Evolutionary conservation across 2,888 invertebrate species (phyloP).

Genomic region (Drosophila acutilabella): DNA sequence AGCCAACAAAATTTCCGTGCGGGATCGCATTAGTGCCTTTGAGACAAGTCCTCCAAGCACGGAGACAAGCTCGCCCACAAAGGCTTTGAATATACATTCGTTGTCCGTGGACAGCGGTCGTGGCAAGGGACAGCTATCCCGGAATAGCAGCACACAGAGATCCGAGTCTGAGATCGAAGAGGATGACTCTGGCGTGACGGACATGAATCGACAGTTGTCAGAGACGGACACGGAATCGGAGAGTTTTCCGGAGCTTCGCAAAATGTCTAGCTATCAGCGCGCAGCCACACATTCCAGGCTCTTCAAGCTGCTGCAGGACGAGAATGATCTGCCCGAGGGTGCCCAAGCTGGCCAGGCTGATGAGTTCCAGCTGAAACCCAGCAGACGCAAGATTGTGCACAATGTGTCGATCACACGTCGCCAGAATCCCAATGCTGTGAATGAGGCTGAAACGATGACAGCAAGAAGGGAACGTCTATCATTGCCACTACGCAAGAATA

Average conservation of each 20-base stretch:
- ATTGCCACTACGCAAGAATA: slow-evolving; percentile 85
- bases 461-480: slow-evolving; percentile 86
- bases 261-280: slow-evolving; percentile 88
- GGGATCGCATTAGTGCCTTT: slow-evolving; percentile 83
- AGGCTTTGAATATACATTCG: slow-evolving; percentile 64
- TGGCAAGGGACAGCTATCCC: slow-evolving; percentile 78
- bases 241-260: slow-evolving; percentile 87
- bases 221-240: slow-evolving; percentile 89
- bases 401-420: slow-evolving; percentile 85
- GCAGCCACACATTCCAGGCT: slow-evolving; percentile 90
- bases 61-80: slow-evolving; percentile 35
- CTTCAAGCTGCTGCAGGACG: slow-evolving; percentile 88
- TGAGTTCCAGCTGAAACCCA: slow-evolving; percentile 80
- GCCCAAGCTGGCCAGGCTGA: slow-evolving; percentile 57
- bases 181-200: slow-evolving; percentile 90
- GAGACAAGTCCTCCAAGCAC: slow-evolving; percentile 62
- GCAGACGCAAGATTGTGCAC: slow-evolving; percentile 84
- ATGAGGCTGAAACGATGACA: slow-evolving; percentile 84
- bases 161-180: slow-evolving; percentile 86
- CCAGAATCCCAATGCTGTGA: slow-evolving; percentile 81
- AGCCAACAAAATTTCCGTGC: slow-evolving; percentile 80
- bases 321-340: slow-evolving; percentile 83
- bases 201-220: slow-evolving; percentile 89
- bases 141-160: slow-evolving; percentile 84
- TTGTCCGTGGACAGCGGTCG: slow-evolving; percentile 78